Evolutionary conservation across 2,113 vertebrate genomes (phyloP), one percentile per base, ranked within the genome.

Genomic region (Sinocyclocheilus rhinocerous): DNA sequence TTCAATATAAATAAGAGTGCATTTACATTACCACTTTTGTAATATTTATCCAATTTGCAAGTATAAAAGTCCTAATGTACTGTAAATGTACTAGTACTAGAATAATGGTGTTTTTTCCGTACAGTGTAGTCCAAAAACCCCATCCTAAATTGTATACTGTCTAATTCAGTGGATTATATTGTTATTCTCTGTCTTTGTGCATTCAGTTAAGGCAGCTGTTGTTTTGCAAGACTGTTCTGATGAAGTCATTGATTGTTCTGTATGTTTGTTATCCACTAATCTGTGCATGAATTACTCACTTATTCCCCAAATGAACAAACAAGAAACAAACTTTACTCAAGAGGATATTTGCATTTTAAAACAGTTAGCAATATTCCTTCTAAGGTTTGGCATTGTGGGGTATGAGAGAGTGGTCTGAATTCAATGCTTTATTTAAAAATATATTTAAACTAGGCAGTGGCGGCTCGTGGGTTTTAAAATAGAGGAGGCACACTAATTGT

Each of bases 191-290:
- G 61, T 36, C 24, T 70, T 22, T 69, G 18, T 52, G 81, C 33
- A 82, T 70, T 70, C 45, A 22, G 80, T 50, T 33, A 16, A 67
- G 26, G 81, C 63, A 33, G 29, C 52, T 75, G 36, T 72, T 72
- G 5, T 29, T 29, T 29, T 29, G 29, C 29, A 29, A 29, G 29
- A 29, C 29, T 29, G 29, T 57, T 73, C n/a, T 57, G 39, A 48
- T 69, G 13, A 69, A 82, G 63, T 82, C 39, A 80, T 80, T 72
- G 45, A 42, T 79, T 69, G 36, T 76, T 48, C 39, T 63, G 39
- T 65, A 20, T 85, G 26, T 77, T 85, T 85, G 50, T 45, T 50
- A 18, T 63, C 39, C 16, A 22, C 22, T 81, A 79, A 86, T 81
- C 50, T 59, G n/a, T 59, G 13, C 39, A 80, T 72, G 73, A 81